phyloP scores from a whole-genome alignment of 2,113 vertebrate genomes.

The Tretioscincus oriximinensis region DNA sequence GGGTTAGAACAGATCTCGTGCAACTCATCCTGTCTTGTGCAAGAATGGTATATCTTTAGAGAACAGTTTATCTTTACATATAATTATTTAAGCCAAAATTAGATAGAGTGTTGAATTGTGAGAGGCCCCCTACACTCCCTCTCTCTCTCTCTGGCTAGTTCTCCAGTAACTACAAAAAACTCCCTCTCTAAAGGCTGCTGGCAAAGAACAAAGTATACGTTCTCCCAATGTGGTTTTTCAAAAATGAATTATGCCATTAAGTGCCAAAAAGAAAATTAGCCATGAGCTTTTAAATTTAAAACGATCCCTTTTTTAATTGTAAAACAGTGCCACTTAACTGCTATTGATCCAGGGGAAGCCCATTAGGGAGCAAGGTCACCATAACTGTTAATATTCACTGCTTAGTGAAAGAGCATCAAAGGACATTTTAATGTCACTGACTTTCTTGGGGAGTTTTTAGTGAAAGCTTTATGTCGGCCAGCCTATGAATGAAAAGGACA shows the following conservation, averaged over 20 bases:
- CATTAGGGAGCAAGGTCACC: constrained; percentile 97
- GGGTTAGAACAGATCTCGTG: no score
- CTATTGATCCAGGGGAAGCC: constrained; percentile 96
- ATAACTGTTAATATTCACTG: constrained; percentile 97
- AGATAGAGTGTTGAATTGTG: constrained; percentile 50
- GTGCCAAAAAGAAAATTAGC: constrained; percentile 83
- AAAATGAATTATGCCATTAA: constrained; percentile 82
- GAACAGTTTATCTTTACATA: background rate
- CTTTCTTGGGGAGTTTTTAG: constrained; percentile 98
- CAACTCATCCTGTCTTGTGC: background rate
- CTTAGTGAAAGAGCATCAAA: constrained; percentile 98
- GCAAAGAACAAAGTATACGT: constrained; percentile 59
- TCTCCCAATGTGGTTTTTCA: constrained; percentile 77
- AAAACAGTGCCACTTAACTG: constrained; percentile 98
- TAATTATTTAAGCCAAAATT: background rate
- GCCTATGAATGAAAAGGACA: constrained; percentile 99
- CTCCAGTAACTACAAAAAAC: constrained; percentile 49
- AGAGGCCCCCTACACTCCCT: background rate
- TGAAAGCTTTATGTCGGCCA: constrained; percentile 83
- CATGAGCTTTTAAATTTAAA: constrained; percentile 83
- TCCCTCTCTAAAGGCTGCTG: constrained; percentile 46
- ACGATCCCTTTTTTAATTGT: constrained; percentile 94
- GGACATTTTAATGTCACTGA: constrained; percentile 99
- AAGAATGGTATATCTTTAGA: background rate
- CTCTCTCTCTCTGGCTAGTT: background rate